A percentile compares a stretch with the other conserved stretches of the same genome.
Evolutionary conservation across 2,797 vertebrate species (phyloP).

Genomic region (Tiaroga cobitis): DNA sequence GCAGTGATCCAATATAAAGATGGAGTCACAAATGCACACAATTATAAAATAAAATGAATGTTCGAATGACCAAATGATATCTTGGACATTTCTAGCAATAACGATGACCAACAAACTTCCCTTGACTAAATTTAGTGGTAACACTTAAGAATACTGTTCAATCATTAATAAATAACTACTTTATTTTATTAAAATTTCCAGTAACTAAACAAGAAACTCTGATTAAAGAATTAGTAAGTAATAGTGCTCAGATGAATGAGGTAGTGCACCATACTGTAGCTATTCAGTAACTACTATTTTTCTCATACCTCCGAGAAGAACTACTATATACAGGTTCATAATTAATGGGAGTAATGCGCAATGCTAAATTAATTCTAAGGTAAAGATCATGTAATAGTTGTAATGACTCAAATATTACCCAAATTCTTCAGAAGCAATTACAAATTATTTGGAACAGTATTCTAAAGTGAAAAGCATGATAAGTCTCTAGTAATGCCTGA

Average conservation of each 20-base stretch:
- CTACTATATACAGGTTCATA: too few species aligned
- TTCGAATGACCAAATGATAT: background rate
- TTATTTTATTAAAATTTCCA: background rate
- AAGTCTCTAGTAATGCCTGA: too few species aligned
- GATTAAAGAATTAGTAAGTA: background rate
- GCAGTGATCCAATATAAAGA: constrained; percentile 21
- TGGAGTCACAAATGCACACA: background rate
- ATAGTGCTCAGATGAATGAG: background rate
- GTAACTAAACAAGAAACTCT: background rate
- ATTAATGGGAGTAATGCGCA: too few species aligned
- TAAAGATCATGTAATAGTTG: too few species aligned
- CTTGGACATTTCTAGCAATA: background rate
- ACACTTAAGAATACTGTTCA: background rate
- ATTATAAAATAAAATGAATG: background rate
- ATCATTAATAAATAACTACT: background rate
- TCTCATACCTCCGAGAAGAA: too few species aligned
- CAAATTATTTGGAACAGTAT: too few species aligned
- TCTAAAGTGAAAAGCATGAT: too few species aligned
- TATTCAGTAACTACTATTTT: too few species aligned
- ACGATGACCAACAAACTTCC: background rate
- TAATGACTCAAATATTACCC: too few species aligned
- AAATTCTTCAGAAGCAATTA: too few species aligned
- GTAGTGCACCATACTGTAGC: background rate
- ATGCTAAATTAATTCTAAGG: too few species aligned
- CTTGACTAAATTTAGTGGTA: background rate